Evolutionary conservation across 2,797 vertebrate genomes (phyloP).

Genomic region (Buphagus erythrorhynchus): DNA sequence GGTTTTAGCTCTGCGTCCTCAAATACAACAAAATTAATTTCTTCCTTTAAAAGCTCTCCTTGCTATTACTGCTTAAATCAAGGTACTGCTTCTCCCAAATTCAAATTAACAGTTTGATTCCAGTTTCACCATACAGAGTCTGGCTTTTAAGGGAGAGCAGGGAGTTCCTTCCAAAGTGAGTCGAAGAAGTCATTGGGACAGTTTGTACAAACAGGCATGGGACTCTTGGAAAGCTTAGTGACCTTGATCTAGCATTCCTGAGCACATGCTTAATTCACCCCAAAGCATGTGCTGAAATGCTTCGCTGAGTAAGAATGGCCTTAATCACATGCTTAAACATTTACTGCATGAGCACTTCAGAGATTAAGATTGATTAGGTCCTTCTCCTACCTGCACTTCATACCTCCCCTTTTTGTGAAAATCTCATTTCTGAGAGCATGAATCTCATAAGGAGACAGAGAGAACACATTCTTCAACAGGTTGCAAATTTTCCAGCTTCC

Average conservation of each 20-base stretch:
- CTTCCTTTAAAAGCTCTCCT: background rate
- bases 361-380: slow-evolving; percentile 41
- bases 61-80: background rate
- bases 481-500: background rate
- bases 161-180: background rate
- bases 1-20: background rate
- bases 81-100: background rate
- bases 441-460: background rate
- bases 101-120: background rate
- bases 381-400: background rate
- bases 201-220: background rate
- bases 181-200: background rate
- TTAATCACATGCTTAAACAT: slow-evolving; percentile 43
- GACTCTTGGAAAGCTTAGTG: background rate
- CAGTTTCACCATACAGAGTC: background rate
- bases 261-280: background rate
- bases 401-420: background rate
- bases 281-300: background rate
- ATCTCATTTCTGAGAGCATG: background rate
- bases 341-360: slow-evolving; percentile 12
- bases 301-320: background rate
- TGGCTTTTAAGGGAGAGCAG: background rate
- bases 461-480: background rate
- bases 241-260: slow-evolving; percentile 9
- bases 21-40: background rate